Evolutionary conservation across 2,113 vertebrate genomes (phyloP).

Genomic region (Pelecanoides urinatrix): DNA sequence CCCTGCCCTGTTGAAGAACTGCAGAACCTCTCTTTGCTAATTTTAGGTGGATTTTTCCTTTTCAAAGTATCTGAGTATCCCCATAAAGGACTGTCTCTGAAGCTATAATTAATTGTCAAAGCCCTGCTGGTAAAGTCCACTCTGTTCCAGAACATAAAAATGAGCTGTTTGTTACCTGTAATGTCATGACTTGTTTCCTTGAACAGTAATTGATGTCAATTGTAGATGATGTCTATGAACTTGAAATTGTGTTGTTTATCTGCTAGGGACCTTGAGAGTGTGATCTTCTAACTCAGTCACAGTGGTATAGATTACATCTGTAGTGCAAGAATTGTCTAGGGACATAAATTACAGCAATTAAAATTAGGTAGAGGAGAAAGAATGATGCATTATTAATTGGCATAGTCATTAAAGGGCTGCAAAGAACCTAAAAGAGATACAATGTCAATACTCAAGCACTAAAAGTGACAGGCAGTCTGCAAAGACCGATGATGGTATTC

Average conservation of each 20-base stretch:
- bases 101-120: neutral
- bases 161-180: slow-evolving; percentile 10
- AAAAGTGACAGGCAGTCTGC: slow-evolving; percentile 43
- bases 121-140: neutral
- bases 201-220: slow-evolving; percentile 7
- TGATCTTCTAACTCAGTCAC: slow-evolving; percentile 1
- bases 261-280: slow-evolving; percentile 49
- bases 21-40: neutral
- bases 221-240: slow-evolving; percentile 18
- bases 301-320: slow-evolving; percentile 55
- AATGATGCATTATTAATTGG: slow-evolving; percentile 76
- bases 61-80: neutral
- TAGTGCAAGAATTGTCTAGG: slow-evolving; percentile 55
- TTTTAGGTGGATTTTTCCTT: neutral
- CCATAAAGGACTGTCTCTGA: neutral
- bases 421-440: slow-evolving; percentile 67
- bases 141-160: neutral
- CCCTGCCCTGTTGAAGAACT: neutral
- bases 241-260: slow-evolving; percentile 49
- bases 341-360: slow-evolving; percentile 73
- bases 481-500: slow-evolving; percentile 24
- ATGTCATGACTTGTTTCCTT: slow-evolving; percentile 16
- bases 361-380: slow-evolving; percentile 65
- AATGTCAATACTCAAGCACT: slow-evolving; percentile 73
- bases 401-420: slow-evolving; percentile 76